Conservation (phyloP, 1,140 invertebrate species). For the Drosophila ananassae region DNA sequence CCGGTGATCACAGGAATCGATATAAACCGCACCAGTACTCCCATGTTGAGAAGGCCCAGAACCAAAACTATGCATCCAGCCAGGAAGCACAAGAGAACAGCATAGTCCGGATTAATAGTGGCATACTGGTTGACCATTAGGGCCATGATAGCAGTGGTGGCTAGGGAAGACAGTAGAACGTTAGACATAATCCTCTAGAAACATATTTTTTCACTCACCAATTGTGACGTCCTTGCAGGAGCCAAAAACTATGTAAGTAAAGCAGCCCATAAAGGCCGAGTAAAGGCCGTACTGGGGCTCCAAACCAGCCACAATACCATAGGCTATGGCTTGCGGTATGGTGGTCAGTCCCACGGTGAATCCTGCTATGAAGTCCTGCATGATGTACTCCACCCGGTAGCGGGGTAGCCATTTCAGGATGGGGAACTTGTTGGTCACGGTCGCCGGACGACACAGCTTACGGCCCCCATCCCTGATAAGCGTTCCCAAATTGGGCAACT, state of each 20-base stretch:
- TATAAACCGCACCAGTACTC: constrained; percentile 95
- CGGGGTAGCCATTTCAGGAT: constrained; percentile 88
- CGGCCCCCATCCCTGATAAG: constrained; percentile 55
- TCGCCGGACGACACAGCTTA: constrained; percentile 83
- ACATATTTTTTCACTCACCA: constrained; percentile 56
- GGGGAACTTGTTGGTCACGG: constrained; percentile 86
- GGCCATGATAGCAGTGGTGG: constrained; percentile 92
- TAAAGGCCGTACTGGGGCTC: constrained; percentile 87
- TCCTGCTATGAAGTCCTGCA: constrained; percentile 91
- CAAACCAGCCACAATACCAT: constrained; percentile 90
- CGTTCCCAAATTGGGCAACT: constrained; percentile 57
- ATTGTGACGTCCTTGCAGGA: constrained; percentile 95
- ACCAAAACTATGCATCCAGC: constrained; percentile 90
- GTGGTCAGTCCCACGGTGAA: constrained; percentile 93
- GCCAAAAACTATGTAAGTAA: constrained; percentile 93
- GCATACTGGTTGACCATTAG: constrained; percentile 90
- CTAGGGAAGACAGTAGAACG: constrained; percentile 55
- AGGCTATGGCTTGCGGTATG: constrained; percentile 94
- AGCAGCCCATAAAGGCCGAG: constrained; percentile 93
- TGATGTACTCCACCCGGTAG: constrained; percentile 86
- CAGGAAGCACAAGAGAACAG: constrained; percentile 91
- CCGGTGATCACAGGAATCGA: constrained; percentile 95
- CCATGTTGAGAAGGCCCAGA: constrained; percentile 92
- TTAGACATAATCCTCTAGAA: neutral
- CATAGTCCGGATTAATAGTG: constrained; percentile 88